Conservation (phyloP, 2,113 vertebrate species). For the Lepus americanus region DNA sequence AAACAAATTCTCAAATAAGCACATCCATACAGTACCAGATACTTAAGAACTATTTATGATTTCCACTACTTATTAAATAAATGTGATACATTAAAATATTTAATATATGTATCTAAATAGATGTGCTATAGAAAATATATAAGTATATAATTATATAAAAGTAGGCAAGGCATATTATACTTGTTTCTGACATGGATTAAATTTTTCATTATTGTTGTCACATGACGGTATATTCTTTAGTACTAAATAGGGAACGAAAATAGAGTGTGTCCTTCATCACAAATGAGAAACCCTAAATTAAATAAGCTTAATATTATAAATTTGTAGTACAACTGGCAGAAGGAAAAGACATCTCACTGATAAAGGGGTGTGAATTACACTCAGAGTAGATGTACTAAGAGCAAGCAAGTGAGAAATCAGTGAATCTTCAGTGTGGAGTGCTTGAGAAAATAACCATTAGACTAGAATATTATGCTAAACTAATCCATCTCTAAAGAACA, state of each 20-base stretch:
- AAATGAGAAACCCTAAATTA: background rate
- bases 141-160: constrained; percentile 66
- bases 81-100: constrained; percentile 45
- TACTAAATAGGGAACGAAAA: background rate
- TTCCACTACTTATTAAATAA: constrained; percentile 71
- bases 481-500: background rate
- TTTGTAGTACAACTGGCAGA: background rate
- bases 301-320: background rate
- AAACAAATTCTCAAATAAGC: constrained; percentile 63
- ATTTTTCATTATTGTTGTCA: background rate
- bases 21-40: constrained; percentile 31
- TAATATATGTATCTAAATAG: background rate
- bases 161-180: constrained; percentile 51
- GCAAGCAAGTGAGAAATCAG: background rate
- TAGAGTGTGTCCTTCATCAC: background rate
- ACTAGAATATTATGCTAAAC: background rate
- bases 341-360: background rate
- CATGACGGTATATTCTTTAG: background rate
- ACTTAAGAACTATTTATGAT: constrained; percentile 72
- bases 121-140: constrained; percentile 26
- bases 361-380: background rate
- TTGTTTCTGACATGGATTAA: constrained; percentile 10
- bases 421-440: background rate
- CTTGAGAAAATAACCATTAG: background rate
- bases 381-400: background rate